A percentile compares a stretch with the other conserved stretches of the same genome.
These are phyloP conservation scores for Balaenoptera acutorostrata DNA, from an alignment of 2,113 vertebrate genomes.

Conservation along the genomic window DNA sequence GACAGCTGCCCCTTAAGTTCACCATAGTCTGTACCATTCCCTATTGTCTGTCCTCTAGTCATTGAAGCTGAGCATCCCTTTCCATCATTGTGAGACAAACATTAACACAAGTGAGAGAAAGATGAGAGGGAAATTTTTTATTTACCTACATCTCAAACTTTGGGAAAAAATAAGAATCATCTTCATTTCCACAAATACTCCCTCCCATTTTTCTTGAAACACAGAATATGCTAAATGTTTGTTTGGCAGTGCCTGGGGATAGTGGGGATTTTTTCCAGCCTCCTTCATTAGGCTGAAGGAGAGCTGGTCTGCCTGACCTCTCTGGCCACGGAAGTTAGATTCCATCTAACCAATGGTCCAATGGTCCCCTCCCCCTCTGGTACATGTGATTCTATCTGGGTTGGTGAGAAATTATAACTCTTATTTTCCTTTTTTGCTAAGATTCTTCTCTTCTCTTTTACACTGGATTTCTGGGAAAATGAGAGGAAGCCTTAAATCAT, in stretches of 20 bases:
- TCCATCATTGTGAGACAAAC: background rate
- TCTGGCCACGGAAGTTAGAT: background rate
- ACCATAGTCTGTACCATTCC: background rate
- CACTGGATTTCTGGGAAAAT: background rate
- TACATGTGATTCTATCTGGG: rapidly evolving
- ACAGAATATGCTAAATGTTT: background rate
- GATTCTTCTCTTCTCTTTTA: background rate
- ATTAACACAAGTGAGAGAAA: background rate
- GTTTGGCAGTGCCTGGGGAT: background rate
- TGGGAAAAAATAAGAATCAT: background rate
- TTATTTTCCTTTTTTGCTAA: background rate
- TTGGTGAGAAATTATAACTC: background rate
- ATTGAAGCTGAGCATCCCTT: background rate
- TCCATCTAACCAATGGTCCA: background rate
- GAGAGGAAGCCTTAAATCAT: background rate
- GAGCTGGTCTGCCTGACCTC: no score
- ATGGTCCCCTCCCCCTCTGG: background rate
- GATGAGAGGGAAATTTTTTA: background rate
- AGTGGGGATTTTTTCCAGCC: background rate
- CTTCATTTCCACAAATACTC: background rate
- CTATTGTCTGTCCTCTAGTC: background rate
- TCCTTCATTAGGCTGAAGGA: background rate
- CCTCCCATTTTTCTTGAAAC: background rate
- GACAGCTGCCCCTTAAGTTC: background rate
- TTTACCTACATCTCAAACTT: background rate